Evolutionary conservation across 1,140 invertebrate species (phyloP).

Genomic region (Nephotettix cincticeps): DNA sequence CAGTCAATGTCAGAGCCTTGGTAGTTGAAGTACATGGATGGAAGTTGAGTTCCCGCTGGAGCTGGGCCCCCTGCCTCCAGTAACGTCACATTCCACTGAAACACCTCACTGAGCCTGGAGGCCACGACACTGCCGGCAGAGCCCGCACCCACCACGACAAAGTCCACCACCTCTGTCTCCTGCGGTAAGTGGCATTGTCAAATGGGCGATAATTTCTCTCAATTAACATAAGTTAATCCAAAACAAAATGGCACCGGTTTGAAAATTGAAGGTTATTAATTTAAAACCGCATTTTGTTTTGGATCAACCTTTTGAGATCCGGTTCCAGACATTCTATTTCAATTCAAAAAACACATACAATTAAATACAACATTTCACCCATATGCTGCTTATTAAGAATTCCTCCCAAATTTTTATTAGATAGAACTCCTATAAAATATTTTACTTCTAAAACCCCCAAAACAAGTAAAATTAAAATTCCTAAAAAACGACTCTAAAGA

Average conservation of each 20-base stretch:
- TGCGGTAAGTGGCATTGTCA: slow-evolving; percentile 14
- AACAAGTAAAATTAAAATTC: too few species aligned
- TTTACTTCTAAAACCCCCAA: too few species aligned
- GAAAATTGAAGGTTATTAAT: background rate
- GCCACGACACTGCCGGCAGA: slow-evolving; percentile 58
- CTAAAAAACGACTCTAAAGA: too few species aligned
- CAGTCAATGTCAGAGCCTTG: slow-evolving; percentile 80
- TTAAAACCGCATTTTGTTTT: background rate
- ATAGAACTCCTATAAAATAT: too few species aligned
- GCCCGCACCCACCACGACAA: slow-evolving; percentile 63
- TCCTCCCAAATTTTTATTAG: too few species aligned
- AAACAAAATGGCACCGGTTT: background rate
- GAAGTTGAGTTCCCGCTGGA: slow-evolving; percentile 76
- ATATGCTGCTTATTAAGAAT: too few species aligned
- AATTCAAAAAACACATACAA: background rate
- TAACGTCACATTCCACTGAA: slow-evolving; percentile 50
- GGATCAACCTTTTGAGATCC: background rate
- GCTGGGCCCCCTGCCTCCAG: slow-evolving; percentile 55
- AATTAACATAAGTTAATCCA: background rate
- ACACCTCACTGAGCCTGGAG: slow-evolving; percentile 52
- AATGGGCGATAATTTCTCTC: background rate
- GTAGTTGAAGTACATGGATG: slow-evolving; percentile 79
- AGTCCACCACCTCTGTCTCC: slow-evolving; percentile 64
- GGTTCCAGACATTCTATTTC: background rate
- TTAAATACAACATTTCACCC: background rate